Evolutionary conservation across 1,140 invertebrate genomes (phyloP).

Genomic region (Vanessa atalanta): DNA sequence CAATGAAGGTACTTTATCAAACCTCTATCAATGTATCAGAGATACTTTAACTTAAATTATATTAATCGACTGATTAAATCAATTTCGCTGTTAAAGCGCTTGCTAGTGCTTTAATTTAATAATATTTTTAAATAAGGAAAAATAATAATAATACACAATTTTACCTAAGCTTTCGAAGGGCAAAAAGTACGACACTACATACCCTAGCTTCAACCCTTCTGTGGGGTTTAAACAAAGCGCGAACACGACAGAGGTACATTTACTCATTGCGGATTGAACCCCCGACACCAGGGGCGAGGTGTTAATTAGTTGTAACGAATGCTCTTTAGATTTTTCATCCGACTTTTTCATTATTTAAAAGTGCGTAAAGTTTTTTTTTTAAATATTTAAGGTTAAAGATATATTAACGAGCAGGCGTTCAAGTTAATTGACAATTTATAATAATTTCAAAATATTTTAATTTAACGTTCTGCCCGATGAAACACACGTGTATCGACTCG

Average conservation of each 20-base stretch:
- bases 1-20: too few relatives aligned
- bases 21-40: too few relatives aligned
- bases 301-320: slow-evolving; percentile 42
- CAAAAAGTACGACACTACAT: not conserved
- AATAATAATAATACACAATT: not conserved
- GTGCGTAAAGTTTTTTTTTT: slow-evolving; percentile 1
- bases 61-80: too few relatives aligned
- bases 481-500: too few relatives aligned
- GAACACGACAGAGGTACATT: slow-evolving; percentile 23
- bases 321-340: slow-evolving; percentile 35
- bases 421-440: not conserved
- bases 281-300: slow-evolving; percentile 26
- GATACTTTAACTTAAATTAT: too few relatives aligned
- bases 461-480: too few relatives aligned
- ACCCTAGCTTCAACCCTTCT: slow-evolving; percentile 14
- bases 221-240: slow-evolving; percentile 32
- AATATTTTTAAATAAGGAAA: slow-evolving; percentile 8
- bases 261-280: slow-evolving; percentile 29
- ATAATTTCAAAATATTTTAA: too few relatives aligned
- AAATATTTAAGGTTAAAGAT: too few relatives aligned
- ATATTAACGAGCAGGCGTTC: too few relatives aligned
- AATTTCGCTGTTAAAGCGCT: too few relatives aligned
- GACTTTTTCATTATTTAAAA: slow-evolving; percentile 35
- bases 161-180: not conserved
- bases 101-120: not conserved